These are phyloP conservation scores for Phylloscopus collybita DNA, from an alignment of 2,797 vertebrate genomes.

Conservation along the genomic window DNA sequence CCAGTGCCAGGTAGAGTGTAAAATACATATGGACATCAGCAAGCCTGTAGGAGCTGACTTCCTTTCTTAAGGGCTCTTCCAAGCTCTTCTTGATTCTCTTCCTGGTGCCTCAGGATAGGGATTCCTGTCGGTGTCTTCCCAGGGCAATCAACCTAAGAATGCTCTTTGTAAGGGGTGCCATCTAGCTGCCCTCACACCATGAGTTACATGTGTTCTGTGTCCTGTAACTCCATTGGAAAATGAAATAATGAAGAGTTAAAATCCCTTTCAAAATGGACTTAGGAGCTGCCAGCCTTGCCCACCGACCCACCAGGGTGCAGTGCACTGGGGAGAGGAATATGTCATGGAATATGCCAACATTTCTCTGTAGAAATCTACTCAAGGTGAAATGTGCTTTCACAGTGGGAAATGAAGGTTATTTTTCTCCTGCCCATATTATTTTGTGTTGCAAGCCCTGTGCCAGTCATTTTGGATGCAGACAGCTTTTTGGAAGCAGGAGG, in stretches of 20 bases:
- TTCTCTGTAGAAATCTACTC: not conserved
- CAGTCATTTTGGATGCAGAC: not conserved
- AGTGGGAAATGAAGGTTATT: not conserved
- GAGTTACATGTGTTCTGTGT: not conserved
- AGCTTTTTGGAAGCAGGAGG: constrained; percentile 12
- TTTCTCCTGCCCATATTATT: not conserved
- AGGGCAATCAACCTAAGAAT: not conserved
- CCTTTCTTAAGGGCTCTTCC: not conserved
- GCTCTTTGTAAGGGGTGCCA: not conserved
- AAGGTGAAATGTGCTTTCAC: not conserved
- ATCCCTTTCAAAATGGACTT: not conserved
- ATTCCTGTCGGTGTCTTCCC: not conserved
- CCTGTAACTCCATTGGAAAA: not conserved
- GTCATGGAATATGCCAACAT: not conserved
- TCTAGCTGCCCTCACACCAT: not conserved
- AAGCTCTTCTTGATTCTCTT: not conserved
- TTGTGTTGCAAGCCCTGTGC: not conserved
- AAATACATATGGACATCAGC: not conserved
- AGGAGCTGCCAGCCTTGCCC: not conserved
- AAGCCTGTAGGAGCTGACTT: not conserved
- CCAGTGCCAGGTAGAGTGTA: not conserved
- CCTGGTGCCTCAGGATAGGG: not conserved
- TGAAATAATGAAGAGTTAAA: not conserved
- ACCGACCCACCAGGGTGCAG: not conserved
- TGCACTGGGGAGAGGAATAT: not conserved